Evolutionary conservation across 37 sponge, comb jelly and placozoan genomes (phyloP).

Genomic region (Theonella swinhoei): DNA sequence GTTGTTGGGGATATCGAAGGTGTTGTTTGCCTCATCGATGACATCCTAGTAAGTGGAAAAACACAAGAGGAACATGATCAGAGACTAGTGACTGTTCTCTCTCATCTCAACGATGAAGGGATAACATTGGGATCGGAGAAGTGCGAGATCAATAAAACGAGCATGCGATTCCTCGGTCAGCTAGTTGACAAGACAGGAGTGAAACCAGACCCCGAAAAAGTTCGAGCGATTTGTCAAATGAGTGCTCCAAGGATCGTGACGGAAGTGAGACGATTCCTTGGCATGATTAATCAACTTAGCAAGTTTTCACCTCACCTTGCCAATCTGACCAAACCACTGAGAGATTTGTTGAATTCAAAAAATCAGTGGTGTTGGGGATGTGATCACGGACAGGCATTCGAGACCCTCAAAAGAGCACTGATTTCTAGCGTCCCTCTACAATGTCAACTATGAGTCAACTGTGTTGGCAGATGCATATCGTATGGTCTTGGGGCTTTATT

Average conservation of each 20-base stretch:
- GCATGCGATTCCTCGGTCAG: conserved; percentile 30
- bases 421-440: conserved; percentile 4
- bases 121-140: conserved; percentile 30
- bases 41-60: conserved; percentile 28
- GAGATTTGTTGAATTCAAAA: conserved; percentile 11
- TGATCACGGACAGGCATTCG: conserved; percentile 7
- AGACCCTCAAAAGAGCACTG: conserved; percentile 9
- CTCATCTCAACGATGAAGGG: conserved; percentile 8
- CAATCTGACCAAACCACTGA: conserved; percentile 8
- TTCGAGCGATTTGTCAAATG: no score
- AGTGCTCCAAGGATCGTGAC: conserved; percentile 8
- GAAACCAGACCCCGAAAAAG: conserved; percentile 52
- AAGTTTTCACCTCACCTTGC: conserved; percentile 12
- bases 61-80: conserved; percentile 44
- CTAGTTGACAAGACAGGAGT: conserved; percentile 34
- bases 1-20: no score
- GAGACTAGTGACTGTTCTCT: conserved; percentile 32
- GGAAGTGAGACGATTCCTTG: conserved; percentile 14
- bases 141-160: conserved; percentile 8
- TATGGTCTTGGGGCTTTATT: conserved; percentile 18
- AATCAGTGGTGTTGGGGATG: conserved; percentile 20
- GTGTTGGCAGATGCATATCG: conserved; percentile 21
- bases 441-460: not conserved
- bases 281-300: no score
- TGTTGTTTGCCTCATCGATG: no score